Base-by-base conservation (phyloP, 2,797 vertebrate genomes). In the Cynopterus sphinx region DNA sequence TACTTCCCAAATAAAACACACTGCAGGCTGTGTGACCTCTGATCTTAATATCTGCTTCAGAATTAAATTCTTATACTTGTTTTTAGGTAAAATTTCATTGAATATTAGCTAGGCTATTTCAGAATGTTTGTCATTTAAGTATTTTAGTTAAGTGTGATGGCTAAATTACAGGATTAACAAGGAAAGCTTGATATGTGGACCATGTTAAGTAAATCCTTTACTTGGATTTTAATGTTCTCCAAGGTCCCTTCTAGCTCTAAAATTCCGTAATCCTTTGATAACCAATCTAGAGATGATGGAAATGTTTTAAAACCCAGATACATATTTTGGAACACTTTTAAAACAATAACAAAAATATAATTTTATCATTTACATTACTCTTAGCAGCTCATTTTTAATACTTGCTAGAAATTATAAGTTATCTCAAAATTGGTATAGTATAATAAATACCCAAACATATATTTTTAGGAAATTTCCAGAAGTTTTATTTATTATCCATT, bases 51-150 rank as follows among this genome's bases (percentile, higher is more conserved):
- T 36, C 78, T 77, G 33, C 39, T 88, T 94, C 81, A 86, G 19
- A 87, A 61, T 87, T 70, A 94, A 92, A 93, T 90, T 90, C n/a
- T 71, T 82, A 53, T 11, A 68, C 5, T 70, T 82, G 41, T 65
- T 86, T 95, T 92, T 68, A 67, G 16, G 39, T 79, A 65, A 91
- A 95, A 81, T 85, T 87, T 84, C 65, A 55, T 63, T 70, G n/a
- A 77, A 13, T 87, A 74, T 63, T 92, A 74, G 65, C 55, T 55
- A 17, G 65, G 73, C 49, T 75, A 0, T 65, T 90, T 87, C 31
- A 75, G 73, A 90, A 77, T 82, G 5, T 82, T 81, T 57, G 51
- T 39, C 28, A 43, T 73, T 63, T 55, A 89, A 49, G 2, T 51
- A 28, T 90, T 90, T 90, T 28, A 87, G 49, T 70, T 55, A 86